Conservation (phyloP, 2,113 vertebrate species). For the Microtus ochrogaster region DNA sequence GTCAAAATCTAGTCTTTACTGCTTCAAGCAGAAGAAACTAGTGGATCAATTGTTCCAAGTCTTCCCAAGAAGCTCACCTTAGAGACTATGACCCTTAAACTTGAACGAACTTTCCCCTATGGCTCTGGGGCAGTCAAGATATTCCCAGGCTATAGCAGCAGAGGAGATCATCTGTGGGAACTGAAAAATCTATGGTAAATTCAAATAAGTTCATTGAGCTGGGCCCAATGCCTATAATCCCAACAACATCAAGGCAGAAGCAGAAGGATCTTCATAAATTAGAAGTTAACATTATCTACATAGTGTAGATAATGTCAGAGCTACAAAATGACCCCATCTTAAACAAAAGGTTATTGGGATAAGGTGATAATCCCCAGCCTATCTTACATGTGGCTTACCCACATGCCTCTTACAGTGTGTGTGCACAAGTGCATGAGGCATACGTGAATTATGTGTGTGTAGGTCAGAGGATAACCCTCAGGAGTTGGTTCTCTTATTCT, state of each 20-base stretch:
- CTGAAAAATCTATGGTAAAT: background rate
- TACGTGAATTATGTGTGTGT: too few relatives aligned
- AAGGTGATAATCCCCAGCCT: background rate
- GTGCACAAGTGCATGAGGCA: background rate
- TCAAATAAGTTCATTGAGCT: background rate
- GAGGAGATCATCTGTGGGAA: background rate
- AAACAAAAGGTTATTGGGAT: background rate
- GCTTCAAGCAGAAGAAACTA: constrained; percentile 7
- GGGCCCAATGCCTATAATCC: background rate
- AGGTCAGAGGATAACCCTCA: background rate
- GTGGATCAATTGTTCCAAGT: background rate
- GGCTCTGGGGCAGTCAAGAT: background rate
- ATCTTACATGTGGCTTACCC: background rate
- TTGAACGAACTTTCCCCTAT: background rate
- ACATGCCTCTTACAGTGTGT: background rate
- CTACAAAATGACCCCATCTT: background rate
- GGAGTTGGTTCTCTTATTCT: background rate
- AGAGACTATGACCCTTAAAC: background rate
- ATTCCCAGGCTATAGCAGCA: background rate
- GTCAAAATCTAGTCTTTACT: constrained; percentile 12
- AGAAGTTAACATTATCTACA: background rate
- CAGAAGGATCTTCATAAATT: background rate
- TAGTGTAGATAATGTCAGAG: too few relatives aligned
- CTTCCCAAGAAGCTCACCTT: background rate
- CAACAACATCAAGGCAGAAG: background rate